Conservation (phyloP, 1,140 invertebrate genomes). For the Tetranychus cinnabarinus region DNA sequence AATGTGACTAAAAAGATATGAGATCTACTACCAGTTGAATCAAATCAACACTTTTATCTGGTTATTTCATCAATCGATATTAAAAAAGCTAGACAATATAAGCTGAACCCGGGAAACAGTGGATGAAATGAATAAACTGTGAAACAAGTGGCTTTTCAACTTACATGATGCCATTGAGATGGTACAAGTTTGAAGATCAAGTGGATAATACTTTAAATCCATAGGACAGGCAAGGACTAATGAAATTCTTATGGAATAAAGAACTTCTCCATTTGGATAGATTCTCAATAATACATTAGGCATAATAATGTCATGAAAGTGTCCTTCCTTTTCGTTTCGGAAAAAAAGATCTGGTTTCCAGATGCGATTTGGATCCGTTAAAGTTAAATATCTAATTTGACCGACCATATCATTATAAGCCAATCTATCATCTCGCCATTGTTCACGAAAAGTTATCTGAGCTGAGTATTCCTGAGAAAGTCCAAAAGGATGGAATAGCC, state of each 20-base stretch:
- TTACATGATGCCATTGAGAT: conserved; percentile 84
- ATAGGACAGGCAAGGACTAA: conserved; percentile 62
- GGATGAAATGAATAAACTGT: no score
- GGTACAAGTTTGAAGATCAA: conserved; percentile 77
- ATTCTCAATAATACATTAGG: conserved; percentile 23
- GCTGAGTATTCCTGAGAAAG: conserved; percentile 15
- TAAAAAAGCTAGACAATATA: no score
- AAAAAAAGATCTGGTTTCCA: conserved; percentile 31
- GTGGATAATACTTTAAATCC: conserved; percentile 80
- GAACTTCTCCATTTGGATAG: conserved; percentile 24
- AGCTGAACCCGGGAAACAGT: no score
- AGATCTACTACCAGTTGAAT: no score
- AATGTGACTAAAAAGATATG: no score
- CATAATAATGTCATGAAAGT: conserved; percentile 24
- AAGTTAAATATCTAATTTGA: conserved; percentile 19
- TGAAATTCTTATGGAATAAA: conserved; percentile 26
- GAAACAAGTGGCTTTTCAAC: conserved; percentile 21
- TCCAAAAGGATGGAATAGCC: neutral
- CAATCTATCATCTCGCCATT: conserved; percentile 22
- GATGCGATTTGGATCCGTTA: conserved; percentile 21
- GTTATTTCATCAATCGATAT: no score
- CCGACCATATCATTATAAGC: conserved; percentile 9
- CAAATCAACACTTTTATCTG: no score
- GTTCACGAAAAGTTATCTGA: conserved; percentile 26
- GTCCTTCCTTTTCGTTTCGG: conserved; percentile 25